Base-by-base conservation (phyloP, 1,140 invertebrate species). In the Bombus soroeensis region DNA sequence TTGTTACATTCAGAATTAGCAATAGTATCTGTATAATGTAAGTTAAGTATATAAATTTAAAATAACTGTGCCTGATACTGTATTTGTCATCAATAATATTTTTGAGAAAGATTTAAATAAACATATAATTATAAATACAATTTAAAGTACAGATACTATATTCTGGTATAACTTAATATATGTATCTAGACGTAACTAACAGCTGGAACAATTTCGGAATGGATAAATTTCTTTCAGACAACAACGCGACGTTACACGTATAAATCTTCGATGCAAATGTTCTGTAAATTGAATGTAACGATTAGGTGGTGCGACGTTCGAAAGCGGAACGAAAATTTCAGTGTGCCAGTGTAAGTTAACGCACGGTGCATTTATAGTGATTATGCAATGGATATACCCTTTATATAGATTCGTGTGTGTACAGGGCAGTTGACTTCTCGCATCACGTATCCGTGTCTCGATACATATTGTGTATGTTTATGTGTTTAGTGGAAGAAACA, bases 271-370 rank as follows among this genome's bases (percentile, higher is more conserved):
- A 59, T 62, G 32, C 32, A 73, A 64, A 73, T 32, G 41, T 39
- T 53, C 18, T 32, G 59, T 66, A 57, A 66, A 85, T 47, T 22
- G 83, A 53, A 34, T 66, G 1, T 25, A 15, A 28, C n/a, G 77
- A 81, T 84, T 78, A n/a, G 64, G 8, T 12, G 18, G 39, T 9
- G 39, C 13, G n/a, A 15, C 12, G 25, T 32, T 43, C 9, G 39
- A 59, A 83, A 57, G 53, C 77, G 66, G 41, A 64, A 72, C 68
- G 32, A 85, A 64, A 80, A 71, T 80, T 85, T 72, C 37, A 72
- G 37, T 9, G 66, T 34, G 83, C 59, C 76, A 39, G 34, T 34
- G 34, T n/a, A 53, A 41, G 37, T 72, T 68, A 41, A 72, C 8
- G 53, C 47, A 34, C 43, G 6, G 28, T 41, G n/a, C 43, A 41